Evolutionary conservation across 2,113 vertebrate species (phyloP), one percentile per base, ranked within the genome.

Genomic region (Amphilophus citrinellus): DNA sequence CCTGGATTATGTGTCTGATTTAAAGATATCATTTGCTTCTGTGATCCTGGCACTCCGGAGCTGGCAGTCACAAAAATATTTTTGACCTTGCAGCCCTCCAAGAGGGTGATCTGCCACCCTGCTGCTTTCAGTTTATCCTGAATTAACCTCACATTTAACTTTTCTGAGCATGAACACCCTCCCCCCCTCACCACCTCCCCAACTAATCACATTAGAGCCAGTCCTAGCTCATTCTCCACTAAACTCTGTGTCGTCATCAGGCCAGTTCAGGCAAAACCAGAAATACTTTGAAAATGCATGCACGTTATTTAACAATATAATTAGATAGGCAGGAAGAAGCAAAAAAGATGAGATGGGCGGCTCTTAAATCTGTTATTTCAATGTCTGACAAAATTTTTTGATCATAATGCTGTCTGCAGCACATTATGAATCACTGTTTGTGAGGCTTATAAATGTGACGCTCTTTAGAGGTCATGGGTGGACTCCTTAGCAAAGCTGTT

Each of bases 371-470:
- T 68, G 61, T 84, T 47, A 87, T 80, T 79, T 82, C 75, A 81
- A 53, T 82, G 83, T 90, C 24, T 83, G 13, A 84, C 47, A 80
- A 65, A 71, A 63, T 86, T 61, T 65, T 44, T 63, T 83, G 90
- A 92, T 95, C 94, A 96, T 95, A 94, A 95, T 92, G 90, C 89
- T 92, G 86, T 87, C 61, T 79, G 91, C 83, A 82, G 87, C 83
- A 84, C 95, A 96, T 96, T 94, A 95, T 94, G 95, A 89, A 91
- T 91, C 92, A 83, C 58, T 32, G 85, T 84, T 81, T 89, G 75
- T 90, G 76, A 82, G 63, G 78, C 80, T 75, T 22, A 77, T 76
- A 84, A 71, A 77, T 71, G 62, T 80, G 60, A 78, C 3, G 30
- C 59, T 85, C 82, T 59, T 87, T 30, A 37, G 61, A 82, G 77